Base-by-base conservation (phyloP, 2,797 vertebrate species). In the Zalophus californianus region DNA sequence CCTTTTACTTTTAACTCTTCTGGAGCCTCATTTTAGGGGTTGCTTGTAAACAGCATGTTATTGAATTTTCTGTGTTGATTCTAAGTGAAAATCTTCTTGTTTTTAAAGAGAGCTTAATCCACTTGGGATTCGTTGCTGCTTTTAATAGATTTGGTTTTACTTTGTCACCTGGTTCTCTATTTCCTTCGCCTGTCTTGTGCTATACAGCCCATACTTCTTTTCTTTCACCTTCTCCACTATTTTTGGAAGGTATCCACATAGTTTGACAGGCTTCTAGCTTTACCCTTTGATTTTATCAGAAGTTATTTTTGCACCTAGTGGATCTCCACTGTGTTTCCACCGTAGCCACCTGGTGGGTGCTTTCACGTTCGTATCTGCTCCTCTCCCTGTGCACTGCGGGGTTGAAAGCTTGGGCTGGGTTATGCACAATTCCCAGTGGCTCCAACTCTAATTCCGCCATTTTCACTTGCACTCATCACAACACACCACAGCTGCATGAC, bases 31-130 rank as follows among this genome's bases (percentile, higher is more conserved):
- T 21, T 83, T 54, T 77, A 92, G 25, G 13, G 21, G 44, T 73
- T 83, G 75, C 29, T 96, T 56, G 25, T n/a, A 86, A 94, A 78
- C 4, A 85, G 68, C n/a, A 75, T 32, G 38, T 8, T 21, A 38
- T 9, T 77, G 56, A 90, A 87, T 70, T 89, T 92, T 73, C 20
- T 60, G 48, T 83, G 79, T 79, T 88, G 48, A 62, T 92, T 92
- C 52, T 50, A 68, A 72, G 58, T 92, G 72, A 87, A 48, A 96
- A 84, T 38, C 52, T 35, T 86, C 70, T 80, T 87, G 41, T 79
- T 93, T 79, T 84, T 72, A 73, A 72, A 44, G 32, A 72, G 16
- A 25, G 5, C 10, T 73, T 58, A 58, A 75, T 75, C 41, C 18
- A 50, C 38, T 77, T 73, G 21, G 2, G 2, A 64, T 41, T 77